Conservation (phyloP, 2,888 invertebrate species). For the Charanyca ferruginea region DNA sequence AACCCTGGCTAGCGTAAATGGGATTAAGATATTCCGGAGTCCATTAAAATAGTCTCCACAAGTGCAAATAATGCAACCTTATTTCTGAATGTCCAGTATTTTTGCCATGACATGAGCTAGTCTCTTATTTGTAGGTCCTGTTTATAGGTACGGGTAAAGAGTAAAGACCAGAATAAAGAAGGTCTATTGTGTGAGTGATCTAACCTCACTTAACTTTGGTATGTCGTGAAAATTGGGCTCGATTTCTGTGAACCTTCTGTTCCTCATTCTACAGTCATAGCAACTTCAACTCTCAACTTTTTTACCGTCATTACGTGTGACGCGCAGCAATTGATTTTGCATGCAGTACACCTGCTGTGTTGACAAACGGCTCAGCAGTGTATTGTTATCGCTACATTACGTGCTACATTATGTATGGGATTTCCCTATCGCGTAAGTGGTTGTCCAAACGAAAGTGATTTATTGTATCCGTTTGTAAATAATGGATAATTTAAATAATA, state of each 20-base stretch:
- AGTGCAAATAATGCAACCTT: too few relatives aligned
- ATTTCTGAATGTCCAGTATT: too few relatives aligned
- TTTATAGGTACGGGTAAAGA: too few relatives aligned
- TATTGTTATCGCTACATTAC: slow-evolving; percentile 60
- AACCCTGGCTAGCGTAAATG: too few relatives aligned
- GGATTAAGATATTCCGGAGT: not conserved
- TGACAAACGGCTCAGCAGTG: slow-evolving; percentile 41
- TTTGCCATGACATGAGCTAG: too few relatives aligned
- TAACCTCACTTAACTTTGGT: too few relatives aligned
- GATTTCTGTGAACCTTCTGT: slow-evolving; percentile 16
- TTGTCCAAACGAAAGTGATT: slow-evolving; percentile 49
- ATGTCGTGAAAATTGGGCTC: not conserved
- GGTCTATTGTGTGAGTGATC: too few relatives aligned
- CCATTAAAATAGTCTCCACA: not conserved
- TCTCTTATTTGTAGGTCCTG: too few relatives aligned
- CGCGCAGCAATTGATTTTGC: slow-evolving; percentile 43
- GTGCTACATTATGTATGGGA: slow-evolving; percentile 42
- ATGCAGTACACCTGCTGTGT: slow-evolving; percentile 54
- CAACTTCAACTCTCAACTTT: slow-evolving; percentile 25
- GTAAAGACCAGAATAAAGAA: too few relatives aligned
- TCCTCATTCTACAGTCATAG: not conserved
- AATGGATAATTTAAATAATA: slow-evolving; percentile 26
- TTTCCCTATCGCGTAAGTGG: slow-evolving; percentile 40
- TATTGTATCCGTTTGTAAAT: slow-evolving; percentile 41
- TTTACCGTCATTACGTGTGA: slow-evolving; percentile 33